phyloP scores from a whole-genome alignment of 2,113 vertebrate species.

The Regulus satrapa region DNA sequence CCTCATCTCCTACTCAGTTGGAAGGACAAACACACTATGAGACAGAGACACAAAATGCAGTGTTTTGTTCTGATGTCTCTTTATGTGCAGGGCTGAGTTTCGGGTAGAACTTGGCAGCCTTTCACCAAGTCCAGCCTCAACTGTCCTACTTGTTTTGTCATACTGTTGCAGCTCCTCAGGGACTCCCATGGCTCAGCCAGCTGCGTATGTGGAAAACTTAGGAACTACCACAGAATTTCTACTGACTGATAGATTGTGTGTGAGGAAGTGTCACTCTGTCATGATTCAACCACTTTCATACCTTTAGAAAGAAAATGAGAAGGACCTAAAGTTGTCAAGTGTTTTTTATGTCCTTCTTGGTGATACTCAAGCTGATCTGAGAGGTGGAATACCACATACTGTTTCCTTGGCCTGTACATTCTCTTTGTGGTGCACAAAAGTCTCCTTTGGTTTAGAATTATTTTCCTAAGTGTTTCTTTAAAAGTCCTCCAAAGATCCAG shows the following conservation, averaged over 20 bases:
- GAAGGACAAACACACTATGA: neutral
- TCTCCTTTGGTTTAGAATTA: neutral
- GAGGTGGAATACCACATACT: neutral
- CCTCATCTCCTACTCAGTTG: neutral
- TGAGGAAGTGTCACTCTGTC: neutral
- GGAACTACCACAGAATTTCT: neutral
- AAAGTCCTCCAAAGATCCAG: neutral
- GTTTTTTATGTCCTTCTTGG: neutral
- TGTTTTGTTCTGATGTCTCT: neutral
- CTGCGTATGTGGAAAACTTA: fast-evolving
- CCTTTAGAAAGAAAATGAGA: neutral
- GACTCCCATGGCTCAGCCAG: fast-evolving
- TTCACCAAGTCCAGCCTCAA: neutral
- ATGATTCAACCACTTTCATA: neutral
- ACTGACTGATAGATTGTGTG: neutral
- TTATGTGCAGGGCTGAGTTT: neutral
- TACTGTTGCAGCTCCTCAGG: neutral
- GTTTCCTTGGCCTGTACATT: neutral
- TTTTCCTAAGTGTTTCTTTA: slow-evolving; percentile 24
- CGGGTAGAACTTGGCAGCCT: neutral
- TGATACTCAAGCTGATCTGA: neutral
- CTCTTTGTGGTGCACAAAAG: neutral
- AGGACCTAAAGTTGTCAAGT: neutral
- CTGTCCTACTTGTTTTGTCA: neutral
- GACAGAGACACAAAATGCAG: fast-evolving